A percentile compares a stretch with the other conserved stretches of the same genome.
Conservation (phyloP, 1,140 invertebrate genomes). For the Oscheius sp. region DNA sequence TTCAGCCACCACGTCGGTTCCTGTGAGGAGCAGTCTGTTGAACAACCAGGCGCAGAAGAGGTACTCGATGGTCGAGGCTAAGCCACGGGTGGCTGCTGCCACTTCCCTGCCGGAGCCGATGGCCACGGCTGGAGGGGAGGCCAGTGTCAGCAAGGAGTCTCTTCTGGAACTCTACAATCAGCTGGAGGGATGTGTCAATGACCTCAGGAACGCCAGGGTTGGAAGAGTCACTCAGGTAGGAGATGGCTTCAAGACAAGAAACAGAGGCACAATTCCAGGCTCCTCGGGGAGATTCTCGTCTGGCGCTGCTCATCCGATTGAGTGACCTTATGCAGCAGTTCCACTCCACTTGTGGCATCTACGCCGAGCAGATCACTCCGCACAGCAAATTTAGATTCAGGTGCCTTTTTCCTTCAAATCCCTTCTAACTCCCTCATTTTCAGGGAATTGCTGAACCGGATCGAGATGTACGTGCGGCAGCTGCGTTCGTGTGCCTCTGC, state of each 20-base stretch:
- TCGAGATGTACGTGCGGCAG: conserved; percentile 54
- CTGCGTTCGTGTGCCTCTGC: conserved; percentile 43
- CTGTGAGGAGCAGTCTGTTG: background rate
- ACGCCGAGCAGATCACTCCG: conserved; percentile 60
- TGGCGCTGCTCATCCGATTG: conserved; percentile 43
- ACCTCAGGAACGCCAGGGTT: conserved; percentile 35
- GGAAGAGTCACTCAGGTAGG: conserved; percentile 22
- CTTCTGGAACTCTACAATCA: conserved; percentile 46
- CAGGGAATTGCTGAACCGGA: conserved; percentile 52
- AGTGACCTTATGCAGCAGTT: conserved; percentile 54
- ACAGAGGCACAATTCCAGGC: conserved; percentile 2
- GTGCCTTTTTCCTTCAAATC: conserved; percentile 28
- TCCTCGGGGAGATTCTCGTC: conserved; percentile 5
- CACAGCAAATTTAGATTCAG: conserved; percentile 59
- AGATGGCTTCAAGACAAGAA: background rate
- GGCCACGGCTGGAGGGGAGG: conserved; percentile 1
- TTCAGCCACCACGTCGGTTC: conserved; percentile 7
- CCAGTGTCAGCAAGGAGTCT: conserved; percentile 52
- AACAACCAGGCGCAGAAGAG: conserved; percentile 22
- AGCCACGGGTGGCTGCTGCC: background rate
- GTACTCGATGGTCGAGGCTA: conserved; percentile 36
- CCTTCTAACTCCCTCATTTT: conserved; percentile 10
- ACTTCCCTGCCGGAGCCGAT: background rate
- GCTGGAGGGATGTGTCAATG: conserved; percentile 48
- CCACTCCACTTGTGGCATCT: conserved; percentile 54